Evolutionary conservation across 2,888 invertebrate genomes (phyloP).

Genomic region (Sminthurinus aureus): DNA sequence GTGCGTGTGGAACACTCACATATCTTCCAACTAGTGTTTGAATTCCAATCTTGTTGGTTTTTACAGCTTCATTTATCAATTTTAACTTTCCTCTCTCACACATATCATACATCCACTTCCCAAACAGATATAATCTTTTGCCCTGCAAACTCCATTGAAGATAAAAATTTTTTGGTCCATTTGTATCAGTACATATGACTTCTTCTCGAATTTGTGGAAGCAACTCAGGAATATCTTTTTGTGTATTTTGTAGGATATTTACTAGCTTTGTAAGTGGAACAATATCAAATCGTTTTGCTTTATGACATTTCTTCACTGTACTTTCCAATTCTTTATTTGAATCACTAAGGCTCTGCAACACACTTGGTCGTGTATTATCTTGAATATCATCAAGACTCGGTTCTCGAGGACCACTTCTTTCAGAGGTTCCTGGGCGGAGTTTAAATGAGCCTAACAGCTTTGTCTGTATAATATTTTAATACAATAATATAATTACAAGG

Average conservation of each 20-base stretch:
- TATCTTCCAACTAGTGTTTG: neutral
- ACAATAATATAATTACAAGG: no score
- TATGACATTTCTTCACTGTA: neutral
- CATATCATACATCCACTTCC: neutral
- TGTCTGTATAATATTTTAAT: no score
- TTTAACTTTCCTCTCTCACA: neutral
- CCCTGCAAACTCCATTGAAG: neutral
- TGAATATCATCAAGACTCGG: no score
- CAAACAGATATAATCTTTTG: neutral
- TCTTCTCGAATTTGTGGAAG: neutral
- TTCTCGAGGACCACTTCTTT: no score
- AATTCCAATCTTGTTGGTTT: neutral
- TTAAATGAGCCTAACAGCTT: no score
- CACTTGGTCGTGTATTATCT: no score
- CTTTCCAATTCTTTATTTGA: neutral
- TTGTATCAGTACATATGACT: neutral
- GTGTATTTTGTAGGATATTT: neutral
- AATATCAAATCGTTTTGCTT: neutral
- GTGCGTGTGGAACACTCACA: neutral
- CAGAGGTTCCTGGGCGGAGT: no score
- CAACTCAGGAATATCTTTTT: neutral
- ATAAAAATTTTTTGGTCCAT: neutral
- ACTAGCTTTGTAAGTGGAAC: neutral
- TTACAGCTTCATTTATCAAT: neutral
- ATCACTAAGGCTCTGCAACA: no score